Conservation (phyloP, 1,140 invertebrate species). For the Stegodyphus dumicola region DNA sequence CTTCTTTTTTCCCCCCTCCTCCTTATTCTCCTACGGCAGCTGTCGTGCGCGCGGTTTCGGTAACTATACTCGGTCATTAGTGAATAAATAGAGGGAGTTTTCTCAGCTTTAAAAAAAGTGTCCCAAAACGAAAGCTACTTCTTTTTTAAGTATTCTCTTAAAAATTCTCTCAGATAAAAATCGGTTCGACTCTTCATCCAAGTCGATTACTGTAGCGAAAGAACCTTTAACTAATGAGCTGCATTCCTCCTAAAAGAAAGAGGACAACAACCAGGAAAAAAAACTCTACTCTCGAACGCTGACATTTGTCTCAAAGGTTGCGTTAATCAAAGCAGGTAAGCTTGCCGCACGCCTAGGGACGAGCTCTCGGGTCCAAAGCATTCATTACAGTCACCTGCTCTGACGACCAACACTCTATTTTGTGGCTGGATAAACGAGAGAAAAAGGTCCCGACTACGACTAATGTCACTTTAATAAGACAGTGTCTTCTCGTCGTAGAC, state of each 20-base stretch:
- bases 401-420: conserved; percentile 37
- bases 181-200: conserved; percentile 21
- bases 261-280: conserved; percentile 16
- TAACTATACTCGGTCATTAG: conserved; percentile 47
- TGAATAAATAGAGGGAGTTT: conserved; percentile 27
- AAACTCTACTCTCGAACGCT: not conserved
- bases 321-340: conserved; percentile 44
- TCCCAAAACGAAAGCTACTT: conserved; percentile 27
- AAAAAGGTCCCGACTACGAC: conserved; percentile 28
- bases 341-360: conserved; percentile 6
- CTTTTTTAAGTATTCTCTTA: conserved; percentile 25
- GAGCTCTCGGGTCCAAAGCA: not conserved
- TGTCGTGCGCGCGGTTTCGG: conserved; percentile 10
- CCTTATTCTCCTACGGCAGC: conserved; percentile 11
- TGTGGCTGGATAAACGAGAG: conserved; percentile 45
- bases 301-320: conserved; percentile 43
- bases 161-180: conserved; percentile 35
- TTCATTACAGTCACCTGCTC: conserved; percentile 21
- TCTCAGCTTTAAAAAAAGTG: conserved; percentile 21
- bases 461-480: conserved; percentile 58
- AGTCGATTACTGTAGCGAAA: conserved; percentile 35
- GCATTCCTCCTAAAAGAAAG: conserved; percentile 18
- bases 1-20: not conserved
- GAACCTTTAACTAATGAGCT: conserved; percentile 47
- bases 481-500: conserved; percentile 15